Conservation (phyloP, 2,113 vertebrate species). For the Alosa alosa region DNA sequence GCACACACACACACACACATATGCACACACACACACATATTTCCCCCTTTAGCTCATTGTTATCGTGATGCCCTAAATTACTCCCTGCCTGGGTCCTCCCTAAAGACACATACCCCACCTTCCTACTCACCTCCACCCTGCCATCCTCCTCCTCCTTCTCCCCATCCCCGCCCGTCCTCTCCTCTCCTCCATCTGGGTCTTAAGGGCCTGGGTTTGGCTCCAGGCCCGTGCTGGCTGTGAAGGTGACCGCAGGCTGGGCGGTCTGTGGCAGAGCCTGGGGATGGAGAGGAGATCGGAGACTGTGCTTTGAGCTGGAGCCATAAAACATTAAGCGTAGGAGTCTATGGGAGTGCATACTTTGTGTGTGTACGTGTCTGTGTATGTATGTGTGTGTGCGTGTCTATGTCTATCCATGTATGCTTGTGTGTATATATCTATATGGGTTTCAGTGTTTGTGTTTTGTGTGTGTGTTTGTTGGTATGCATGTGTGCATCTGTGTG, state of each 20-base stretch:
- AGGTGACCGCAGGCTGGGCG: neutral
- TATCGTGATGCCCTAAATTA: neutral
- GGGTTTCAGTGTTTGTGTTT: neutral
- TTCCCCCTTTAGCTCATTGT: neutral
- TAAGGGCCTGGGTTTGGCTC: neutral
- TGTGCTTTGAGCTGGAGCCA: neutral
- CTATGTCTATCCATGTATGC: neutral
- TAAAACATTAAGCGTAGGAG: neutral
- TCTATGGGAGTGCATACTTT: neutral
- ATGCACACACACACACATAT: neutral
- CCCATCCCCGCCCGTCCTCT: neutral
- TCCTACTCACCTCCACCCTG: neutral
- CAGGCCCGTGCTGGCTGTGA: slow-evolving; percentile 2
- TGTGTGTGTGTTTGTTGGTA: neutral
- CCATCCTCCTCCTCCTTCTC: neutral
- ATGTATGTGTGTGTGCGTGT: neutral
- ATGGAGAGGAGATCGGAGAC: neutral
- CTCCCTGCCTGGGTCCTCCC: neutral
- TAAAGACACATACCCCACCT: neutral
- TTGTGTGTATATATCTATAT: neutral
- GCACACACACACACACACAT: neutral
- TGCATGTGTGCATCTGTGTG: neutral
- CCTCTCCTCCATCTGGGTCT: neutral
- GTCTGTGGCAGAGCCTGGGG: neutral
- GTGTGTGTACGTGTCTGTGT: neutral